phyloP scores from a whole-genome alignment of 2,797 vertebrate species.

The Halcyon leucocephala region DNA sequence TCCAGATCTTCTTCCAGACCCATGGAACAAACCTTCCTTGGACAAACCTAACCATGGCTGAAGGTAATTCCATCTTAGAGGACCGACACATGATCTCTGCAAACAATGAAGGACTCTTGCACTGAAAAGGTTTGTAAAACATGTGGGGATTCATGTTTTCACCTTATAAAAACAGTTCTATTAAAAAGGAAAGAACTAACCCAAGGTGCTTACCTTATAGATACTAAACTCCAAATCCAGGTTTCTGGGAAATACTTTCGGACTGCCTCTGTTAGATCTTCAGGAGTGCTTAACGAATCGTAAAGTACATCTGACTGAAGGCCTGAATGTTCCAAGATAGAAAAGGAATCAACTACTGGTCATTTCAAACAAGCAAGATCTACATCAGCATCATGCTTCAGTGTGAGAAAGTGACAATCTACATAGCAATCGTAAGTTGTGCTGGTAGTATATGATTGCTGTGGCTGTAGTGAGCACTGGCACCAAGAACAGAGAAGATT shows the following conservation, averaged over 20 bases:
- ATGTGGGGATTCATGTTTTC: not conserved
- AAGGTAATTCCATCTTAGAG: not conserved
- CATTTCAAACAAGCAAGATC: not conserved
- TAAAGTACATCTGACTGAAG: rapidly evolving
- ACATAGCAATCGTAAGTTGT: not conserved
- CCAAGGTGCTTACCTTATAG: conserved; percentile 54
- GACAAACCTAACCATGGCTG: not conserved
- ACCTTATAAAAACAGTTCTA: not conserved
- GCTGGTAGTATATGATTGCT: not conserved
- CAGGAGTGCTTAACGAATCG: rapidly evolving
- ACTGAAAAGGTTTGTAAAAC: not conserved
- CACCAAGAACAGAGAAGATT: not conserved
- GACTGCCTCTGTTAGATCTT: conserved; percentile 31
- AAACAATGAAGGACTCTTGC: not conserved
- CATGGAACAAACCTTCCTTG: not conserved
- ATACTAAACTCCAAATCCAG: conserved; percentile 77
- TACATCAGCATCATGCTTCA: not conserved
- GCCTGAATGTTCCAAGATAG: not conserved
- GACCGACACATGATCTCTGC: not conserved
- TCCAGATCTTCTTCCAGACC: not conserved
- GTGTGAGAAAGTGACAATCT: not conserved
- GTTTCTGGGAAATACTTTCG: conserved; percentile 81
- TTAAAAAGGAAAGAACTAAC: not conserved
- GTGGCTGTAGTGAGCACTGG: not conserved
- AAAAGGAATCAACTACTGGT: not conserved